Percentiles rank a stretch among this genome's conserved stretches.
phyloP scores from a whole-genome alignment of 2,888 invertebrate genomes.

The Brenthis daphne region DNA sequence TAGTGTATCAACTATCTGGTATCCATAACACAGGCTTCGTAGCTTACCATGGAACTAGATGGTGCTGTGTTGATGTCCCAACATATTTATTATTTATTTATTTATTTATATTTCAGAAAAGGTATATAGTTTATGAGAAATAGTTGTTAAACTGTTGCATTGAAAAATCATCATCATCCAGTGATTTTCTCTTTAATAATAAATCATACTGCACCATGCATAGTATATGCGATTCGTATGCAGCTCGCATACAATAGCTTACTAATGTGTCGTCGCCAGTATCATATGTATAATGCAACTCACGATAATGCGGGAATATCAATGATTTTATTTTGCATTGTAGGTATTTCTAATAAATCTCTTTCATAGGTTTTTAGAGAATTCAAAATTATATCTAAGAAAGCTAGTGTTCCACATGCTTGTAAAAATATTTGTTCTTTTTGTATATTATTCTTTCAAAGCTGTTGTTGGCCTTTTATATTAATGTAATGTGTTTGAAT shows the following conservation, averaged over 20 bases:
- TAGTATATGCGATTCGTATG: constrained; percentile 51
- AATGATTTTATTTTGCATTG: constrained; percentile 47
- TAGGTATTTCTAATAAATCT: not conserved
- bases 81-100: no score
- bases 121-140: no score
- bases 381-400: no score
- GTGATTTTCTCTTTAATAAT: not conserved
- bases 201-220: constrained; percentile 16
- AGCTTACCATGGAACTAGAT: no score
- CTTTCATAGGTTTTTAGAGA: not conserved
- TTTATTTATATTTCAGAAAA: no score
- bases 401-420: no score
- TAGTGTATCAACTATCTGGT: no score
- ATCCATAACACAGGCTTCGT: no score
- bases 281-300: constrained; percentile 69
- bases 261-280: constrained; percentile 72
- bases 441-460: no score
- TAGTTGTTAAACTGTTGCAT: no score
- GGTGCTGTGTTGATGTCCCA: no score
- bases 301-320: constrained; percentile 57
- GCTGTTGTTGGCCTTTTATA: not conserved
- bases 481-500: not conserved
- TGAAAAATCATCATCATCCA: not conserved
- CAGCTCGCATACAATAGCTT: constrained; percentile 54
- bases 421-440: no score